phyloP scores from a whole-genome alignment of 2,888 invertebrate species.

The Chymomyza caudatula region DNA sequence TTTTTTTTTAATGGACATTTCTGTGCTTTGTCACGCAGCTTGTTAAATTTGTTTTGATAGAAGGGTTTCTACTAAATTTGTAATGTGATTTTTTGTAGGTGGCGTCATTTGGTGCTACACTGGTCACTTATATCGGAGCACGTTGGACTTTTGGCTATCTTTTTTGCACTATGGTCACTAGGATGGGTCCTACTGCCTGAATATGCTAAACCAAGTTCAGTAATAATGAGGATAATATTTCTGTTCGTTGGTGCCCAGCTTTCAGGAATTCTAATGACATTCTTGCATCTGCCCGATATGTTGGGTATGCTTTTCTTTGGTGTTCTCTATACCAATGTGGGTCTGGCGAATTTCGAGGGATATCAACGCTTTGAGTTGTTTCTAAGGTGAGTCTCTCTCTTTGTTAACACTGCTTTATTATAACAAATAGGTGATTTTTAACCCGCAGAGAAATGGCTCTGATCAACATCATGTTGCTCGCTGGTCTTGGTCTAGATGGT shows the following conservation, averaged over 20 bases:
- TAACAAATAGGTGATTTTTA: not conserved
- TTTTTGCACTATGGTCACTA: conserved; percentile 77
- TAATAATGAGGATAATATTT: conserved; percentile 75
- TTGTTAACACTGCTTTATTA: not conserved
- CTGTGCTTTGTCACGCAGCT: conserved; percentile 45
- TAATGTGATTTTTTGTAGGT: conserved; percentile 57
- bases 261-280: conserved; percentile 73
- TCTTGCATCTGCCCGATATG: conserved; percentile 79
- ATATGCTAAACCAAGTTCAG: conserved; percentile 67
- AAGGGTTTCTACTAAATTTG: not conserved
- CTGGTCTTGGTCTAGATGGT: conserved; percentile 83
- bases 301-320: conserved; percentile 83
- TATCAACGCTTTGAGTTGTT: conserved; percentile 79
- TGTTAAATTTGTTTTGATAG: not conserved
- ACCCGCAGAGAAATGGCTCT: conserved; percentile 81
- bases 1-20: not conserved
- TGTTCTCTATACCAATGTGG: conserved; percentile 79
- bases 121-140: conserved; percentile 76
- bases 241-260: conserved; percentile 77
- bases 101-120: conserved; percentile 71
- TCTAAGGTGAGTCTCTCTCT: conserved; percentile 78
- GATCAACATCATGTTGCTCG: conserved; percentile 82
- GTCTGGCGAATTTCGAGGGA: conserved; percentile 78
- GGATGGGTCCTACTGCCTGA: conserved; percentile 74
- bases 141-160: conserved; percentile 73